These are phyloP conservation scores for Oncorhynchus kisutch DNA, from an alignment of 2,113 vertebrate species.

Conservation along the genomic window DNA sequence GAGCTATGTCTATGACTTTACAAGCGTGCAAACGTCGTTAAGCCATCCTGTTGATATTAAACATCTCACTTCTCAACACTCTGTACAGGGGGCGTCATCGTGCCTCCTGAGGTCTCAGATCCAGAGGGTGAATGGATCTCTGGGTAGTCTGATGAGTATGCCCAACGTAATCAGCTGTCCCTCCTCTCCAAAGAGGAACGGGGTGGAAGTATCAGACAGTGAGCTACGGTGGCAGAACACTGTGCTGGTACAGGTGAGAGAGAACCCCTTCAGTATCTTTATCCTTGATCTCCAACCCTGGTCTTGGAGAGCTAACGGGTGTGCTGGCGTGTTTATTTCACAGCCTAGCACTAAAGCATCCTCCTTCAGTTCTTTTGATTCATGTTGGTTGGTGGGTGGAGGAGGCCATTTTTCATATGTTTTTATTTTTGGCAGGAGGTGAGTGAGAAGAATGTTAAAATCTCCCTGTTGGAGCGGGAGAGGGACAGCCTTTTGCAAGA, in stretches of 20 bases:
- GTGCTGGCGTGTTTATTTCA: not conserved
- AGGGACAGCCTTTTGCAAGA: constrained; percentile 57
- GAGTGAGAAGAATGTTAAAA: constrained; percentile 62
- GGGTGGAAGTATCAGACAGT: constrained; percentile 49
- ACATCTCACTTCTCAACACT: not conserved
- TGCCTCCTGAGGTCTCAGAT: constrained; percentile 62
- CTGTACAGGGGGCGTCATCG: constrained; percentile 41
- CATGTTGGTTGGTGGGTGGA: not conserved
- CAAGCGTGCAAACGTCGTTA: not conserved
- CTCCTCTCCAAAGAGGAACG: constrained; percentile 2
- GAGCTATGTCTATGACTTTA: too few relatives aligned
- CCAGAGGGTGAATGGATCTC: constrained; percentile 66
- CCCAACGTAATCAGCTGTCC: constrained; percentile 44
- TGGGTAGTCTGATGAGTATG: constrained; percentile 69
- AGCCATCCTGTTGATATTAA: not conserved
- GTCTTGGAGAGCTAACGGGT: not conserved
- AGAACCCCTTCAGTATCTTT: not conserved
- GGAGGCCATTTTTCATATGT: not conserved
- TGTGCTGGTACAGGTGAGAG: constrained; percentile 61
- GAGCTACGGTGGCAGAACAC: constrained; percentile 71
- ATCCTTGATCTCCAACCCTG: not conserved
- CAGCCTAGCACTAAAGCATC: not conserved
- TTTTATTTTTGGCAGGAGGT: constrained; percentile 56
- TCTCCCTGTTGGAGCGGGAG: constrained; percentile 66
- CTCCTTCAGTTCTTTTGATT: not conserved